phyloP scores from a whole-genome alignment of 2,113 vertebrate genomes.

The Sinocyclocheilus maitianheensis region DNA sequence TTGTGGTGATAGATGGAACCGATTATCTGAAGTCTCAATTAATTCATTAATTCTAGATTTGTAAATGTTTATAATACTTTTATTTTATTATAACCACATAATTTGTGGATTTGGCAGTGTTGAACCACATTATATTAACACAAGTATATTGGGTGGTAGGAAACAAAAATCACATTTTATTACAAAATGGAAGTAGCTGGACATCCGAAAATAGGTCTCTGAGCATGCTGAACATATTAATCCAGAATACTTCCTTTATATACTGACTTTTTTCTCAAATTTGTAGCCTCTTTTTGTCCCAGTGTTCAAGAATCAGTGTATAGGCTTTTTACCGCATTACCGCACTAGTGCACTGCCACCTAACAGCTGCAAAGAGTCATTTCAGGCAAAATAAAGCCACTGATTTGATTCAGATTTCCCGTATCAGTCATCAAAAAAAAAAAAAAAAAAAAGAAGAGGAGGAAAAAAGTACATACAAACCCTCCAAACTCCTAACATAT shows the following conservation, averaged over 20 bases:
- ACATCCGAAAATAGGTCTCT: background rate
- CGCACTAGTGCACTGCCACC: conserved; percentile 45
- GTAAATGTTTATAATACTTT: too few species aligned
- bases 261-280: too few species aligned
- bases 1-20: too few species aligned
- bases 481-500: background rate
- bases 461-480: background rate
- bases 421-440: background rate
- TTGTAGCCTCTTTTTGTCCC: background rate
- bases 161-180: background rate
- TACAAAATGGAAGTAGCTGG: background rate
- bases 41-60: too few species aligned
- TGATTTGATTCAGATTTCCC: background rate
- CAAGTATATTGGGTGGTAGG: background rate
- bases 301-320: background rate
- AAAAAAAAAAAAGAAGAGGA: background rate
- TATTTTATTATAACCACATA: too few species aligned
- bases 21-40: too few species aligned
- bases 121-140: too few species aligned
- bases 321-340: conserved; percentile 21
- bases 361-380: conserved; percentile 15
- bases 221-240: too few species aligned
- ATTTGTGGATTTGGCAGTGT: too few species aligned
- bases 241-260: too few species aligned
- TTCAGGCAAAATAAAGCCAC: background rate